Percentiles rank a stretch among this genome's conserved stretches.
These are phyloP conservation scores for Xanthorhoe spadicearia DNA, from an alignment of 2,888 invertebrate genomes.

Conservation along the genomic window DNA sequence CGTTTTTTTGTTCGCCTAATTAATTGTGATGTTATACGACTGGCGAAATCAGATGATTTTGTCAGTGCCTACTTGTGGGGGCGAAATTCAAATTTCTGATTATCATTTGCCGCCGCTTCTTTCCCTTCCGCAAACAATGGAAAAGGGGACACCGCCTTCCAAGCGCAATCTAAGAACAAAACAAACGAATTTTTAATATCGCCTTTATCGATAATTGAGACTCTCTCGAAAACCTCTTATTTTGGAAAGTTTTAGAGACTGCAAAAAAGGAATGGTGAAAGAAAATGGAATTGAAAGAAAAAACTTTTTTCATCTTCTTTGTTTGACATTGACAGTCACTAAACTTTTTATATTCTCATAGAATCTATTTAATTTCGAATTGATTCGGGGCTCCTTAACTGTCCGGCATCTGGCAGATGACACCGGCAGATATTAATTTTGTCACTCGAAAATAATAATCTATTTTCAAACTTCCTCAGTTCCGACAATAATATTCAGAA, in stretches of 20 bases:
- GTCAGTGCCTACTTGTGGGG: constrained; percentile 70
- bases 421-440: constrained; percentile 67
- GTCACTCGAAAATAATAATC: constrained; percentile 33
- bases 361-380: constrained; percentile 82
- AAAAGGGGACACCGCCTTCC: constrained; percentile 76
- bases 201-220: constrained; percentile 85
- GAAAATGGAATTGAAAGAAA: constrained; percentile 81
- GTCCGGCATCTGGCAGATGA: constrained; percentile 74
- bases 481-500: constrained; percentile 24
- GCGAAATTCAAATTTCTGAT: constrained; percentile 82
- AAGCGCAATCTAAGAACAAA: constrained; percentile 81
- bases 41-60: constrained; percentile 79
- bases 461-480: constrained; percentile 21
- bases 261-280: constrained; percentile 81
- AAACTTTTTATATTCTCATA: constrained; percentile 81
- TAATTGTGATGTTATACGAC: constrained; percentile 79
- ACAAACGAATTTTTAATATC: constrained; percentile 85
- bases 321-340: constrained; percentile 83
- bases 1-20: constrained; percentile 73
- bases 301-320: constrained; percentile 85
- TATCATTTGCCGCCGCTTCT: constrained; percentile 76
- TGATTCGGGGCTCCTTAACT: constrained; percentile 73
- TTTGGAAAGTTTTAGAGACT: constrained; percentile 83
- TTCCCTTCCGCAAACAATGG: constrained; percentile 81
- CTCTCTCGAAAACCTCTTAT: constrained; percentile 83